Conservation (phyloP, 2,113 vertebrate species). For the Solenodon paradoxus region DNA sequence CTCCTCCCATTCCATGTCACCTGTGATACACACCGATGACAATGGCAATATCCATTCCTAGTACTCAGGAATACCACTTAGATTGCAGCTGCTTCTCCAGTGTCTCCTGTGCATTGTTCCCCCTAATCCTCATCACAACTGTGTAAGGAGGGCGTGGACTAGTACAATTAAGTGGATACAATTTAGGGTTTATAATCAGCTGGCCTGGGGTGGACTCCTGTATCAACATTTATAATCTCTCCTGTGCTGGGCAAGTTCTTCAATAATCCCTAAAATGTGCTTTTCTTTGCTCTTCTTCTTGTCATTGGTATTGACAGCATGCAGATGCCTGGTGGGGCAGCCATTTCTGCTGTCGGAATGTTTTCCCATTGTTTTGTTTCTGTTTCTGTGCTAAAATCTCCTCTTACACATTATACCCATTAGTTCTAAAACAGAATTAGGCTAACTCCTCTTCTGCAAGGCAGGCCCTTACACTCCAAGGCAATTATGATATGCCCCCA, state of each 20-base stretch:
- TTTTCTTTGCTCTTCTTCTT: background rate
- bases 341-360: background rate
- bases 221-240: background rate
- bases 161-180: background rate
- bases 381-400: background rate
- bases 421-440: background rate
- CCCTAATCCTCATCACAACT: background rate
- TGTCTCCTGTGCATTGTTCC: too few species aligned
- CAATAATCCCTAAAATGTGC: background rate
- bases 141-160: background rate
- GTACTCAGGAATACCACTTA: background rate
- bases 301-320: rapidly evolving
- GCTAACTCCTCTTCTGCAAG: background rate
- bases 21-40: background rate
- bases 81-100: background rate
- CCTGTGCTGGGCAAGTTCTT: background rate
- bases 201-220: background rate
- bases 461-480: background rate
- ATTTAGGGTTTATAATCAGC: background rate
- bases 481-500: background rate
- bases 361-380: background rate
- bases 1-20: background rate
- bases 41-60: background rate
- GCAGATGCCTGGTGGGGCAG: rapidly evolving
- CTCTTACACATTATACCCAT: background rate